These are phyloP conservation scores for Crambe crambe DNA, from an alignment of 37 sponge, comb jelly and placozoan genomes.

Conservation along the genomic window DNA sequence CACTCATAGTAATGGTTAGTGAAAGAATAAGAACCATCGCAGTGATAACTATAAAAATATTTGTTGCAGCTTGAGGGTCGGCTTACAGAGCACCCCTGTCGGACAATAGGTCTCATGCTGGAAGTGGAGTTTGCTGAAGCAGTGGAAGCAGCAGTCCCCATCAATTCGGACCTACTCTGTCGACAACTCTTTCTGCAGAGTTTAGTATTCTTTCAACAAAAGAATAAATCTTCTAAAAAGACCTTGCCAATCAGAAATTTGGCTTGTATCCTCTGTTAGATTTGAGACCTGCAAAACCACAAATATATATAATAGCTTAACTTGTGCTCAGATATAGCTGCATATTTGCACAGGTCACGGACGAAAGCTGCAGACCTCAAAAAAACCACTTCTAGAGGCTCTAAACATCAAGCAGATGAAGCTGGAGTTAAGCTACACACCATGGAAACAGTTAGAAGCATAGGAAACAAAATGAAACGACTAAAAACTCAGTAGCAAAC, in stretches of 20 bases:
- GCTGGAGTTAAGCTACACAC: neutral
- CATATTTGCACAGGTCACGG: conserved; percentile 14
- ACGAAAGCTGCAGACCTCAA: neutral
- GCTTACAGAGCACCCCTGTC: conserved; percentile 27
- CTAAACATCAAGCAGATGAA: too few species aligned
- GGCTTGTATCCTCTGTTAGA: conserved; percentile 59
- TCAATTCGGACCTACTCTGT: conserved; percentile 32
- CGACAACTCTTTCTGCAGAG: conserved; percentile 50
- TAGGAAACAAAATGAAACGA: conserved; percentile 9
- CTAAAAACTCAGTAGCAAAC: neutral
- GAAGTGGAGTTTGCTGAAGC: conserved; percentile 77
- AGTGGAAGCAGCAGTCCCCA: conserved; percentile 33
- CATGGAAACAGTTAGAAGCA: conserved; percentile 10
- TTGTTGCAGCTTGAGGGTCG: conserved; percentile 44
- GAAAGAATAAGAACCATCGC: neutral
- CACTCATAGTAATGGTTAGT: conserved; percentile 55
- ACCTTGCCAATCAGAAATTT: conserved; percentile 24
- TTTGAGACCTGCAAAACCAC: neutral
- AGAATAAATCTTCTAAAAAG: neutral
- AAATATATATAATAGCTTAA: neutral
- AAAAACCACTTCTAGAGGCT: neutral
- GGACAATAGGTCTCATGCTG: conserved; percentile 31
- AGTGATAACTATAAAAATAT: neutral
- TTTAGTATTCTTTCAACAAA: conserved; percentile 16
- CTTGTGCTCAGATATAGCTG: conserved; percentile 24